Base-by-base conservation (phyloP, 2,888 invertebrate genomes). In the Thymelicus acteon region DNA sequence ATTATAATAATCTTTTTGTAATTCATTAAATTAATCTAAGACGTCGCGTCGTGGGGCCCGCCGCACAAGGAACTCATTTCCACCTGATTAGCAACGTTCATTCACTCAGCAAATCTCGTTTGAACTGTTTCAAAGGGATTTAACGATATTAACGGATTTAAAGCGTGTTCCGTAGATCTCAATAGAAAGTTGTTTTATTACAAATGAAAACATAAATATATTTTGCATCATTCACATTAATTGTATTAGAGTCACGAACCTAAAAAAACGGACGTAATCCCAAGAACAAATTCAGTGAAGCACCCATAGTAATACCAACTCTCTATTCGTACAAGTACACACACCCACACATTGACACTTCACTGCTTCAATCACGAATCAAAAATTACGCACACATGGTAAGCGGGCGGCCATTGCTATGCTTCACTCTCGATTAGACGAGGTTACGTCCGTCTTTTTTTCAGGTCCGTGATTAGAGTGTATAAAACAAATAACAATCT, bases 51-150 rank as follows among this genome's bases (percentile, higher is more conserved):
- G 47, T 37, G 54, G 62, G 15, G 47, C 40, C 47, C 6, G 57
- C 57, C 54, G 61, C 19, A 44, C 61, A 62, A 62, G 62, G 57
- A 57, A 57, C 57, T 62, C 47, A 69, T 69, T 69, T 69, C 68
- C 68, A 69, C 54, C 60, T 69, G 62, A 69, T 69, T 57, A 69
- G 19, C 68, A 47, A 39, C 62, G 54, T 47, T 69, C 68, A 62
- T 62, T 68, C 68, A 68, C 57, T 57, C 62, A 68, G 68, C 54
- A 68, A 68, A 68, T 47, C 47, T 54, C 47, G 62, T 68, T 68
- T 68, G 68, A 68, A 62, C 68, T 66, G 47, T 7, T 57, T 57
- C 57, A 57, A 57, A 57, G 57, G 57, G 57, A 57, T 57, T 57
- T 13, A 57, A 57, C 57, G 5, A 13, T 57, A 57, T 57, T 57